Conservation (phyloP, 2,888 invertebrate species). For the Ormyrus thymus region DNA sequence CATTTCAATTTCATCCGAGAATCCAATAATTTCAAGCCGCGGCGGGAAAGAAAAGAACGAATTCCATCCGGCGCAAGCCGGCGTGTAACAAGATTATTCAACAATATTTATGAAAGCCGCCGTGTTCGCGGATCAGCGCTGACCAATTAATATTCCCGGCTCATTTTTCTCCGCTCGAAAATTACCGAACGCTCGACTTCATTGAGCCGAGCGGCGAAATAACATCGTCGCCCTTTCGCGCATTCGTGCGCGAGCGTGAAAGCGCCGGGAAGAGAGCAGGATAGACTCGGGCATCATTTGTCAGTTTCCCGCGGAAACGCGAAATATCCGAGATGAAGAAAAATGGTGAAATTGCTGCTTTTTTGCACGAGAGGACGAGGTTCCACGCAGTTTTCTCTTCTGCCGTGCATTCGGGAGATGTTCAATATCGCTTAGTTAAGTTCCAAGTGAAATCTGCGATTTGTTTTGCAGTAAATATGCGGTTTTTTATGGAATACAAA, state of each 20-base stretch:
- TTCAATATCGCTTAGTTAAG: not conserved
- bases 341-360: not conserved
- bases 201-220: not conserved
- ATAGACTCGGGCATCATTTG: not conserved
- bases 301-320: conserved; percentile 21
- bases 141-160: conserved; percentile 41
- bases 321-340: conserved; percentile 18
- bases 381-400: conserved; percentile 39
- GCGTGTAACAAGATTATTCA: conserved; percentile 48
- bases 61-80: not conserved
- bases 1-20: conserved; percentile 39
- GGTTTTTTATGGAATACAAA: too few species aligned
- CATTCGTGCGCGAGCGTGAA: not conserved
- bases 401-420: conserved; percentile 11
- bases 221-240: not conserved
- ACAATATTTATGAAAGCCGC: conserved; percentile 47
- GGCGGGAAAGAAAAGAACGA: conserved; percentile 6
- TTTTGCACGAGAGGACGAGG: not conserved
- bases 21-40: conserved; percentile 27
- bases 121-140: conserved; percentile 26
- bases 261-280: too few species aligned
- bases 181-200: not conserved
- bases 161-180: conserved; percentile 5
- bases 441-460: too few species aligned
- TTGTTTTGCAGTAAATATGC: too few species aligned